A percentile compares a stretch with the other conserved stretches of the same genome.
These are phyloP conservation scores for Carassius gibelio DNA, from an alignment of 2,113 vertebrate species.

Conservation along the genomic window DNA sequence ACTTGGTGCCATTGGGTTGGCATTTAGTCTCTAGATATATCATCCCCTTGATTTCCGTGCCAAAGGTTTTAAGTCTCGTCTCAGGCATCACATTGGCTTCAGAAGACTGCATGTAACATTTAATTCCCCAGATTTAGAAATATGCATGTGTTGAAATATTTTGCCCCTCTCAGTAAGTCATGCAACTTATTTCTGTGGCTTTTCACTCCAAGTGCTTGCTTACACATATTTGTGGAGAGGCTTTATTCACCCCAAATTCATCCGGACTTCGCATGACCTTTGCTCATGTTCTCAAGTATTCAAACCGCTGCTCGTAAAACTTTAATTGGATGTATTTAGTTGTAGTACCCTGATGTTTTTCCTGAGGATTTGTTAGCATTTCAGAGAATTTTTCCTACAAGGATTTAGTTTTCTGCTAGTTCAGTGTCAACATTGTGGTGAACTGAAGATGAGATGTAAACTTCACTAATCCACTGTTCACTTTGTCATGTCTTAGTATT, in stretches of 20 bases:
- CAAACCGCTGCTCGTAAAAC: neutral
- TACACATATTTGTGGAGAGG: slow-evolving; percentile 27
- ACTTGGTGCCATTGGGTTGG: slow-evolving; percentile 19
- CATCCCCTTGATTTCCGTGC: slow-evolving; percentile 47
- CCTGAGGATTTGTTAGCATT: neutral
- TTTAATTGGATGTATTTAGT: slow-evolving; percentile 19
- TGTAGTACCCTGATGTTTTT: neutral
- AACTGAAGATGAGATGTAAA: slow-evolving; percentile 19
- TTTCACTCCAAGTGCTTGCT: neutral
- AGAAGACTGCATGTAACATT: neutral
- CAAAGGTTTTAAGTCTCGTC: slow-evolving; percentile 35
- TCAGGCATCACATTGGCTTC: neutral
- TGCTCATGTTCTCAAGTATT: slow-evolving; percentile 24
- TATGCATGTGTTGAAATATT: slow-evolving; percentile 1
- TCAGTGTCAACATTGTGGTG: neutral
- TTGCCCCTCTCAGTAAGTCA: neutral
- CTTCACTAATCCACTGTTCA: neutral
- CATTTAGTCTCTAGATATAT: slow-evolving; percentile 26
- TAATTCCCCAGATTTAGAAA: slow-evolving; percentile 21
- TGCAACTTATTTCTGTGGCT: slow-evolving; percentile 13
- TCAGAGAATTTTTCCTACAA: neutral
- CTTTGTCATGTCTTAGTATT: neutral
- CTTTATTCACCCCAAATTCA: neutral
- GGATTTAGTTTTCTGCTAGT: neutral
- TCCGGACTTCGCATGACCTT: slow-evolving; percentile 22